Evolutionary conservation across 1,140 invertebrate species (phyloP).

Genomic region (Cylas formicarius): DNA sequence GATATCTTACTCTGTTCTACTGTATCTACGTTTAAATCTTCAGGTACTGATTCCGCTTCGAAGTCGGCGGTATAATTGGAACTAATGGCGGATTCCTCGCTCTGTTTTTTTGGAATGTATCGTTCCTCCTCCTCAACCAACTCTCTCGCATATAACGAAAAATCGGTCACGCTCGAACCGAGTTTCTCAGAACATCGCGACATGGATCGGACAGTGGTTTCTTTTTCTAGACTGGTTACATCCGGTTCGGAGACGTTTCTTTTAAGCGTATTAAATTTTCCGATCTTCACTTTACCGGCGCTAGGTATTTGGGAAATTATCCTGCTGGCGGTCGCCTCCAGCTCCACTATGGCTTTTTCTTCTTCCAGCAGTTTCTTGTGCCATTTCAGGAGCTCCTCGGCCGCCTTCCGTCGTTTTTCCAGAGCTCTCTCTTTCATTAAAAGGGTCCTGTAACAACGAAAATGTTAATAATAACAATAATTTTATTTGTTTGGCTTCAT

Average conservation of each 20-base stretch:
- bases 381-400: slow-evolving; percentile 39
- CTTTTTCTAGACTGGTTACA: no score
- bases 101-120: slow-evolving; percentile 7
- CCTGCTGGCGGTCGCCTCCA: slow-evolving; percentile 34
- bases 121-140: no score
- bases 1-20: slow-evolving; percentile 20
- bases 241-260: no score
- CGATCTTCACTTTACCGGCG: no score
- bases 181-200: no score
- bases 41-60: slow-evolving; percentile 21
- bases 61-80: slow-evolving; percentile 22
- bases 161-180: no score
- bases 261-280: no score
- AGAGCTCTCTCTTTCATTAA: slow-evolving; percentile 39
- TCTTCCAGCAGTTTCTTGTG: slow-evolving; percentile 38
- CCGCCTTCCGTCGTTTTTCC: slow-evolving; percentile 35
- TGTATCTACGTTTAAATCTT: slow-evolving; percentile 13
- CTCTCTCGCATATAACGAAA: no score
- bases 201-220: no score
- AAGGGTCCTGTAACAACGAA: slow-evolving; percentile 33
- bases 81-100: not conserved
- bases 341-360: slow-evolving; percentile 36
- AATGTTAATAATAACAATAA: not conserved
- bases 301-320: slow-evolving; percentile 31
- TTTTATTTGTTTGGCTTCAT: not conserved